phyloP scores from a whole-genome alignment of 1,140 invertebrate genomes.

The Drosophila leontia region DNA sequence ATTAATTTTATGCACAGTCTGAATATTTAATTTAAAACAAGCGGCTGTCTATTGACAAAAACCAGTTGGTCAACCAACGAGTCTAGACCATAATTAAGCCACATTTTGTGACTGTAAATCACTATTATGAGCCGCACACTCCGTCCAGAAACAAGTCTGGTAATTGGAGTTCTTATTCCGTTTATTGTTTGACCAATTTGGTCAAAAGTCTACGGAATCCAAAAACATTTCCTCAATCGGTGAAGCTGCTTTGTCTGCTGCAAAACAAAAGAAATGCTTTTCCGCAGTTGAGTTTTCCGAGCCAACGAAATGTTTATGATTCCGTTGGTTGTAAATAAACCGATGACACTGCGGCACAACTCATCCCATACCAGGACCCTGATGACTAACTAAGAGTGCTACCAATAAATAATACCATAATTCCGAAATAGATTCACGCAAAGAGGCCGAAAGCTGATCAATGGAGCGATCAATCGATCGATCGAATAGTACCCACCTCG shows the following conservation, averaged over 20 bases:
- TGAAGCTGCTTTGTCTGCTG: slow-evolving; percentile 19
- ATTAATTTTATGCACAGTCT: slow-evolving; percentile 7
- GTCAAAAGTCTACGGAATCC: background rate
- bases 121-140: slow-evolving; percentile 22
- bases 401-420: slow-evolving; percentile 37
- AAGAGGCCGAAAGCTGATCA: slow-evolving; percentile 2
- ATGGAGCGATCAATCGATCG: slow-evolving; percentile 3
- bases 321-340: slow-evolving; percentile 63
- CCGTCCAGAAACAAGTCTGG: slow-evolving; percentile 18
- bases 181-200: slow-evolving; percentile 6
- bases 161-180: background rate
- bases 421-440: slow-evolving; percentile 47
- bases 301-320: slow-evolving; percentile 60
- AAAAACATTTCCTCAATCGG: slow-evolving; percentile 59
- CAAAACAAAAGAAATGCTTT: slow-evolving; percentile 58
- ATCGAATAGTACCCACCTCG: slow-evolving; percentile 66
- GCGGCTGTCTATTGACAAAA: slow-evolving; percentile 3
- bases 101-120: slow-evolving; percentile 7
- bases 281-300: slow-evolving; percentile 45
- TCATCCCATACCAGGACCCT: slow-evolving; percentile 14
- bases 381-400: slow-evolving; percentile 59
- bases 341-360: slow-evolving; percentile 48
- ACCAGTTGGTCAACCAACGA: slow-evolving; percentile 30
- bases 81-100: slow-evolving; percentile 37
- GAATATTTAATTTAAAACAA: slow-evolving; percentile 26